A percentile compares a stretch with the other conserved stretches of the same genome.
Conservation (phyloP, 2,888 invertebrate genomes). For the Meteorus colon region DNA sequence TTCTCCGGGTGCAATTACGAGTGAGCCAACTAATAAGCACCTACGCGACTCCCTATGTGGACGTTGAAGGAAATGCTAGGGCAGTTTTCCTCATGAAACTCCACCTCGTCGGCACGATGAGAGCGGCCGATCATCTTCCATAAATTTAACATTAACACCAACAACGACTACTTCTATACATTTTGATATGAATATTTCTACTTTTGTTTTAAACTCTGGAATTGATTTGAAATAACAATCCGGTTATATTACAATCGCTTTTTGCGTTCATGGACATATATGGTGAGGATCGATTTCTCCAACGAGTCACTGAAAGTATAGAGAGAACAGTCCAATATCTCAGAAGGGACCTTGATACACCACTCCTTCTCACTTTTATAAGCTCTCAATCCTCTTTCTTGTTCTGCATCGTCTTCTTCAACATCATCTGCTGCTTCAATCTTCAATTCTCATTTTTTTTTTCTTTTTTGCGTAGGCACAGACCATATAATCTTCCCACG, state of each 20-base stretch:
- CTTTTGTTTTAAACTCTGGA: conserved; percentile 13
- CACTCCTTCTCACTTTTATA: background rate
- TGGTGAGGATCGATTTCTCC: conserved; percentile 19
- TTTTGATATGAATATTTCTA: background rate
- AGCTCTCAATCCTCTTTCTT: conserved; percentile 12
- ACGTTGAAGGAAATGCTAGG: conserved; percentile 30
- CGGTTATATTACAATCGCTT: conserved; percentile 23
- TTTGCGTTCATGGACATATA: conserved; percentile 35
- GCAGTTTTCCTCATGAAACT: conserved; percentile 22
- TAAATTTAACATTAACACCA: conserved; percentile 1
- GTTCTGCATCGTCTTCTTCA: conserved; percentile 8
- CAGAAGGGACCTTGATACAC: conserved; percentile 1
- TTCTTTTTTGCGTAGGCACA: conserved; percentile 2
- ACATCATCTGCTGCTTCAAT: background rate
- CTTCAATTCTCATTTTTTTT: background rate
- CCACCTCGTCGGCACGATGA: background rate
- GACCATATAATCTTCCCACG: conserved; percentile 8
- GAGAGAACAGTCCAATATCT: conserved; percentile 8
- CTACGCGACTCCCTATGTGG: conserved; percentile 40
- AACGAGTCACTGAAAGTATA: background rate
- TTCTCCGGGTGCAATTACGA: conserved; percentile 38
- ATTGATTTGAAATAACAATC: conserved; percentile 16
- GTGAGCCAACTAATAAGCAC: conserved; percentile 49
- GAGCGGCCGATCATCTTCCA: background rate
- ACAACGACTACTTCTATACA: background rate